phyloP scores from a whole-genome alignment of 2,113 vertebrate species.

The Thymallus thymallus region DNA sequence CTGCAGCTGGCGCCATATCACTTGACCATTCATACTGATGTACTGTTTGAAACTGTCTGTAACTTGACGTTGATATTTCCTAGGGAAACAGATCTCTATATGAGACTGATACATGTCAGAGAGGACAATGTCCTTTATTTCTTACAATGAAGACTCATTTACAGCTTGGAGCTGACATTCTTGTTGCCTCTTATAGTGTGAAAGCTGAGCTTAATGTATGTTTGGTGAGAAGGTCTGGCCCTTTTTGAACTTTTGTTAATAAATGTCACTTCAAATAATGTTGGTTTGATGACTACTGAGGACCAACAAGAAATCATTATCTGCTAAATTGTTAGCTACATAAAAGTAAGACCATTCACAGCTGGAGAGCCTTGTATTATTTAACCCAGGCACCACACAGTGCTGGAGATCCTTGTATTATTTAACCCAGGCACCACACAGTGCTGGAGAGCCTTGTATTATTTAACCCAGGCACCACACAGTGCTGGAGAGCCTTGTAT shows the following conservation, averaged over 20 bases:
- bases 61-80: slow-evolving; percentile 33
- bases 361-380: background rate
- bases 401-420: background rate
- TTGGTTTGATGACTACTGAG: no score
- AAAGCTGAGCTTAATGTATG: background rate
- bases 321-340: no score
- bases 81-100: slow-evolving; percentile 40
- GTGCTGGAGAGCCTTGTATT: no score
- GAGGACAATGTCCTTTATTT: background rate
- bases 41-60: background rate
- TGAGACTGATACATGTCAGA: background rate
- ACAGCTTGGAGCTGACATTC: background rate
- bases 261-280: background rate
- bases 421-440: no score
- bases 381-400: no score
- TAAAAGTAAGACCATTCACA: background rate
- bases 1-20: background rate
- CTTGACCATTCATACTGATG: background rate
- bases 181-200: background rate
- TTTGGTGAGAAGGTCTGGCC: background rate
- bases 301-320: no score
- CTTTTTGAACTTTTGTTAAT: background rate
- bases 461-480: no score
- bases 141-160: background rate
- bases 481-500: no score